Conservation (phyloP, 1,140 invertebrate species). For the Gonatopus flavifemur region DNA sequence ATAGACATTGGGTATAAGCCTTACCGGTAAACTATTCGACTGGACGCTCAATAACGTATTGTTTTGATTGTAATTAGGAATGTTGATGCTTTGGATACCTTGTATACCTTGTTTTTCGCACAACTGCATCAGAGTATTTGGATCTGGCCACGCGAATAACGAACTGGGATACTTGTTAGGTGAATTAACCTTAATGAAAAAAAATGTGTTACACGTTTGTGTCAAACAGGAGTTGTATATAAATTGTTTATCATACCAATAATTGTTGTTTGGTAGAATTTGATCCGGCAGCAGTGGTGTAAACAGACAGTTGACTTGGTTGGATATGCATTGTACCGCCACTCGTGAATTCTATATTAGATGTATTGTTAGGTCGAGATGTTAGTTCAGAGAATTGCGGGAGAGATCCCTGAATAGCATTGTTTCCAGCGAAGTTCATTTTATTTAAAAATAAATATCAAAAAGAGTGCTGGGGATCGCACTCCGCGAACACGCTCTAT, state of each 20-base stretch:
- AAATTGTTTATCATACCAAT: constrained; percentile 22
- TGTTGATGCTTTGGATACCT: constrained; percentile 48
- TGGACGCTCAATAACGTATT: constrained; percentile 44
- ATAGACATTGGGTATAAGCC: constrained; percentile 47
- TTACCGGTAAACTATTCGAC: constrained; percentile 43
- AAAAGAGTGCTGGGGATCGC: neutral
- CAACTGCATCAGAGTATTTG: constrained; percentile 47
- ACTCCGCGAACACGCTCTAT: constrained; percentile 3
- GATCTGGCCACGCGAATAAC: constrained; percentile 47
- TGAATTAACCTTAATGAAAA: constrained; percentile 38
- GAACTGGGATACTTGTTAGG: constrained; percentile 45
- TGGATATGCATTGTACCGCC: constrained; percentile 30
- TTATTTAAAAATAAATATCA: constrained; percentile 1
- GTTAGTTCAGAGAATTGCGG: constrained; percentile 52
- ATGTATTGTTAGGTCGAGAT: constrained; percentile 29
- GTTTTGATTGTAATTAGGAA: constrained; percentile 52
- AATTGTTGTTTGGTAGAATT: constrained; percentile 41
- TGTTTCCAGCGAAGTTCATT: constrained; percentile 50
- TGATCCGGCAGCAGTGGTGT: constrained; percentile 35
- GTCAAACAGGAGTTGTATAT: neutral
- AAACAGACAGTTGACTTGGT: constrained; percentile 33
- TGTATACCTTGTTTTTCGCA: constrained; percentile 50
- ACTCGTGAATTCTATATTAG: constrained; percentile 31
- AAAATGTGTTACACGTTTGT: no score
- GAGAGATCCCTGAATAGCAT: constrained; percentile 34